phyloP scores from a whole-genome alignment of 2,797 vertebrate species.

The Siniperca undulata region DNA sequence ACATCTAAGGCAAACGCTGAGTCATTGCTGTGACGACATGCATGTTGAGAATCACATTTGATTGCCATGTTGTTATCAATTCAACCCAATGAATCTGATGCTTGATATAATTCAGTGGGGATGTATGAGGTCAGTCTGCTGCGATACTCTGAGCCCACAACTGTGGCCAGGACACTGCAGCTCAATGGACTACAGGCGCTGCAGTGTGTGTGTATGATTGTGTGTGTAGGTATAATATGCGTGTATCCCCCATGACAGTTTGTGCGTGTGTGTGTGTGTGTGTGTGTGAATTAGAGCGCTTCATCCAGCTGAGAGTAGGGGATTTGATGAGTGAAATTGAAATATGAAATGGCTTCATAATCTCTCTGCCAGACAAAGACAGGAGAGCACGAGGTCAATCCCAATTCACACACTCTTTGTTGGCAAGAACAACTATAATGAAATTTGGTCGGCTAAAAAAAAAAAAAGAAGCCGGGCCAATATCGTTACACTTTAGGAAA shows the following conservation, averaged over 20 bases:
- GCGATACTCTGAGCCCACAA: not conserved
- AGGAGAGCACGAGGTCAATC: conserved; percentile 52
- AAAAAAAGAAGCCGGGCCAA: not conserved
- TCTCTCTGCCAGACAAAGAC: conserved; percentile 69
- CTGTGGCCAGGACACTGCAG: not conserved
- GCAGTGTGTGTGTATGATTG: not conserved
- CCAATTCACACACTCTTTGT: conserved; percentile 58
- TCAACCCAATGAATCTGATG: not conserved
- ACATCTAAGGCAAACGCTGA: too few relatives aligned
- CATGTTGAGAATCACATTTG: not conserved
- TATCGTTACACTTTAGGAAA: conserved; percentile 69
- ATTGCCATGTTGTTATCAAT: not conserved
- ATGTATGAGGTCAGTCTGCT: conserved; percentile 7
- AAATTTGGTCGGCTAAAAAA: conserved; percentile 52
- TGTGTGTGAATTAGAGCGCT: conserved; percentile 2
- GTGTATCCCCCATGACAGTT: conserved; percentile 1
- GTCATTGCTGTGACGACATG: not conserved
- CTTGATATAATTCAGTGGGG: not conserved
- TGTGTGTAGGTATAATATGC: not conserved
- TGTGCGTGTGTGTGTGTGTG: not conserved
- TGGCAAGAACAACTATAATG: conserved; percentile 52
- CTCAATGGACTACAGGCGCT: not conserved
- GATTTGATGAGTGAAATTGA: conserved; percentile 72
- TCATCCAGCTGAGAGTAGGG: conserved; percentile 58
- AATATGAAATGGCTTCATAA: conserved; percentile 77